Evolutionary conservation across 2,113 vertebrate genomes (phyloP).

Genomic region (Nematolebias whitei): DNA sequence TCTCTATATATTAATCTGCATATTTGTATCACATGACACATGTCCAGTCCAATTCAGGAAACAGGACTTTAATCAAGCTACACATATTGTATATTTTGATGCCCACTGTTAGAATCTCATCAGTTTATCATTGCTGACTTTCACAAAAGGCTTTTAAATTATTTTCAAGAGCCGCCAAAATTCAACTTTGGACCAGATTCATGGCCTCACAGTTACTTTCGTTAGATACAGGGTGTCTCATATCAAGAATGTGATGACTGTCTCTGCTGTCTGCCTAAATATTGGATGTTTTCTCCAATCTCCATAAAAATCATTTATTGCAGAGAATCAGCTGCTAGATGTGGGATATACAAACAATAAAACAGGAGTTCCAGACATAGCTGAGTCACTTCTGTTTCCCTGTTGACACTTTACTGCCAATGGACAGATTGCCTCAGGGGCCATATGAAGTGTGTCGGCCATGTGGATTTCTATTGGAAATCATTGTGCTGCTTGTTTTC

Average conservation of each 20-base stretch:
- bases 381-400: constrained; percentile 33
- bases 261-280: constrained; percentile 6
- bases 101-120: neutral
- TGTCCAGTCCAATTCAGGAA: no score
- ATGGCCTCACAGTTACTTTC: constrained; percentile 23
- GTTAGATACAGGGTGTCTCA: constrained; percentile 16
- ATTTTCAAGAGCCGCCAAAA: constrained; percentile 19
- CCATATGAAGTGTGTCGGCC: constrained; percentile 57
- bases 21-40: no score
- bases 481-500: constrained; percentile 68
- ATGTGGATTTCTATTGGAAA: constrained; percentile 73
- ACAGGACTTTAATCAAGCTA: neutral
- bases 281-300: constrained; percentile 27
- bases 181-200: constrained; percentile 15
- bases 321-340: constrained; percentile 21
- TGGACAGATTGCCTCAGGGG: constrained; percentile 56
- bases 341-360: constrained; percentile 23
- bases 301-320: constrained; percentile 21
- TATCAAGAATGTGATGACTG: constrained; percentile 14
- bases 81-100: constrained; percentile 6
- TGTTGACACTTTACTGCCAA: constrained; percentile 58
- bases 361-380: constrained; percentile 12
- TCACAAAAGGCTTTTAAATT: neutral
- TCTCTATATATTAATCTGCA: no score
- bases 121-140: constrained; percentile 1